Evolutionary conservation across 30 jellyfish, hydroid and myxozoan species (phyloP).

Genomic region (Clytia hemisphaerica): DNA sequence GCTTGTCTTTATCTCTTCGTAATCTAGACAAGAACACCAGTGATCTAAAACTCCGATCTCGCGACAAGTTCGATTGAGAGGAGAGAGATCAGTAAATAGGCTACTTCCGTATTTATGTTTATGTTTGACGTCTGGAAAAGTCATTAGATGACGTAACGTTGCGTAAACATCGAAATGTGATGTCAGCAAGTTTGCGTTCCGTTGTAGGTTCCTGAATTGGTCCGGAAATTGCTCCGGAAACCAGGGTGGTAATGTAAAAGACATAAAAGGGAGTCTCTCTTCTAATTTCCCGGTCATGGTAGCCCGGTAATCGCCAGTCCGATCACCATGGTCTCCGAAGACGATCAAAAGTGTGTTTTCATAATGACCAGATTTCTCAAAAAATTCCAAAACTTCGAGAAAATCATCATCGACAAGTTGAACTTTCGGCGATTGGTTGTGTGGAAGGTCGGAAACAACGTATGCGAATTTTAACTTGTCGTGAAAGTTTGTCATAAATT

Average conservation of each 20-base stretch:
- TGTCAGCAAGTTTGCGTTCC: conserved; percentile 24
- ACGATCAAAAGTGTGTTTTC: conserved; percentile 44
- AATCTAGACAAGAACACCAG: too few relatives aligned
- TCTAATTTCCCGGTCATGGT: conserved; percentile 53
- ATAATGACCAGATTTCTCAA: conserved; percentile 19
- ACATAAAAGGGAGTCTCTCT: too few relatives aligned
- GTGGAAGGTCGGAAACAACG: too few relatives aligned
- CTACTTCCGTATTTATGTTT: conserved; percentile 34
- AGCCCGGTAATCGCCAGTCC: conserved; percentile 21
- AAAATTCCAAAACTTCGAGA: conserved; percentile 1
- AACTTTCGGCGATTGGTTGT: too few relatives aligned
- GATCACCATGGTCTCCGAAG: conserved; percentile 61
- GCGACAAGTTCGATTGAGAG: conserved; percentile 24
- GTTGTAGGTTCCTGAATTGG: conserved; percentile 5
- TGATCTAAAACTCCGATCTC: conserved; percentile 39
- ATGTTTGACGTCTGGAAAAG: conserved; percentile 12
- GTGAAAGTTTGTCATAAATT: too few relatives aligned
- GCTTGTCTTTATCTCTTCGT: neutral
- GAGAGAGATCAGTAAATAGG: conserved; percentile 24
- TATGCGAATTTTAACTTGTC: too few relatives aligned
- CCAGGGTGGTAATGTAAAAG: conserved; percentile 41
- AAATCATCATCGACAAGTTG: conserved; percentile 38
- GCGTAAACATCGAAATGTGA: conserved; percentile 51
- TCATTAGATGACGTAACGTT: conserved; percentile 31
- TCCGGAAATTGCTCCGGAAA: conserved; percentile 20